phyloP scores from a whole-genome alignment of 2,888 invertebrate genomes.

The Nomada fabriciana region DNA sequence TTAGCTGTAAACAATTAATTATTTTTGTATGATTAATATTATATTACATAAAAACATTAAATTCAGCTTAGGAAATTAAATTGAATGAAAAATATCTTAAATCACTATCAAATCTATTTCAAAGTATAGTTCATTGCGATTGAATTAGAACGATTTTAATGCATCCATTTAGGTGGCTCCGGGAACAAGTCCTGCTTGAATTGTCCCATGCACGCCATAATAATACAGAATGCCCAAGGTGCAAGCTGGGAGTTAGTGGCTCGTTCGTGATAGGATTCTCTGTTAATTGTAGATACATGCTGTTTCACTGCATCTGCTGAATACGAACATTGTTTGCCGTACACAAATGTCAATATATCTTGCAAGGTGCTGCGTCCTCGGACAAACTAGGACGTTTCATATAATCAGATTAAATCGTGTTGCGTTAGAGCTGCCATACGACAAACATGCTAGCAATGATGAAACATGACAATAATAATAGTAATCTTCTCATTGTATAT shows the following conservation, averaged over 20 bases:
- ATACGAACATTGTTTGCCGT: conserved; percentile 41
- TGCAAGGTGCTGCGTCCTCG: conserved; percentile 5
- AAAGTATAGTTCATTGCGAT: neutral
- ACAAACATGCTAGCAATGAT: neutral
- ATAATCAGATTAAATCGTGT: conserved; percentile 10
- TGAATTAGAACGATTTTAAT: neutral
- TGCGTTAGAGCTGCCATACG: neutral
- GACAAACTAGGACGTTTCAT: conserved; percentile 8
- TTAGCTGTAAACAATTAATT: neutral
- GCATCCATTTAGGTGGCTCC: neutral
- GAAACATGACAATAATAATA: too few species aligned
- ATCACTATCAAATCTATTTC: neutral
- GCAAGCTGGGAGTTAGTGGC: conserved; percentile 35
- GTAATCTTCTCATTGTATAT: too few species aligned
- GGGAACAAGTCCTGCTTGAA: neutral
- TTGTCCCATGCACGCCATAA: neutral
- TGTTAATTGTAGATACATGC: conserved; percentile 39
- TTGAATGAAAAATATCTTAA: too few species aligned
- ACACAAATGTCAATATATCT: conserved; percentile 37
- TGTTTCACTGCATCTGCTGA: conserved; percentile 26
- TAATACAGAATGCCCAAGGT: conserved; percentile 27
- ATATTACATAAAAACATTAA: too few species aligned
- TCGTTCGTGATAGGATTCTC: conserved; percentile 39
- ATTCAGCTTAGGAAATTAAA: too few species aligned
- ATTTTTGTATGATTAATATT: too few species aligned